Conservation (phyloP, 2,888 invertebrate species). For the Caenorhabditis virilis region DNA sequence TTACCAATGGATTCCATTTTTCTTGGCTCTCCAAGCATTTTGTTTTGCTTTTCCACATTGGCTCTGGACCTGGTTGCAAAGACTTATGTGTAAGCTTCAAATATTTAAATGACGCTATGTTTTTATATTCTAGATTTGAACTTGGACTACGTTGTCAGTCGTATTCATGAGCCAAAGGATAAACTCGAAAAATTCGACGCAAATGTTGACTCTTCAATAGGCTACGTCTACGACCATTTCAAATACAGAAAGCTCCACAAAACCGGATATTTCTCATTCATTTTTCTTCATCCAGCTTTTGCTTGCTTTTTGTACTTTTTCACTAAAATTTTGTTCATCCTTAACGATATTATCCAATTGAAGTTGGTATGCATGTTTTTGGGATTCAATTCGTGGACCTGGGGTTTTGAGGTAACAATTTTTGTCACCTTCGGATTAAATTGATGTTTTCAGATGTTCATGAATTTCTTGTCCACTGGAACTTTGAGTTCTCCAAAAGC, state of each 20-base stretch:
- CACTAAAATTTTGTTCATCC: constrained; percentile 25
- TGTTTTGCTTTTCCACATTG: constrained; percentile 35
- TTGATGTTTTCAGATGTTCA: constrained; percentile 13
- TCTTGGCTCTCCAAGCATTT: constrained; percentile 36
- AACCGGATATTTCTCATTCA: constrained; percentile 20
- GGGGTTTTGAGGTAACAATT: constrained; percentile 28
- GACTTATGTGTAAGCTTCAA: constrained; percentile 21
- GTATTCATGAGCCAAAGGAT: constrained; percentile 18
- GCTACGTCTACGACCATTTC: constrained; percentile 31
- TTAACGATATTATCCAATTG: constrained; percentile 29
- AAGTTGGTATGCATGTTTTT: constrained; percentile 24
- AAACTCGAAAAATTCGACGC: constrained; percentile 15
- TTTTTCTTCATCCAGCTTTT: constrained; percentile 24
- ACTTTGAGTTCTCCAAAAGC: no score
- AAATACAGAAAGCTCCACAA: constrained; percentile 29
- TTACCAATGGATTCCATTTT: constrained; percentile 45
- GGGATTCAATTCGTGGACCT: constrained; percentile 21
- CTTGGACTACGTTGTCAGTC: constrained; percentile 25
- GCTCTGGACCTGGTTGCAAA: constrained; percentile 36
- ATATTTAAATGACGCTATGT: not conserved
- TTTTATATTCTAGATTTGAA: constrained; percentile 9
- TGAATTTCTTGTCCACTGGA: constrained; percentile 12
- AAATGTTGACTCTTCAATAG: no score
- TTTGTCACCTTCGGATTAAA: not conserved
- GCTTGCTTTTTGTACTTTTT: constrained; percentile 18